These are phyloP conservation scores for Bombylius major DNA, from an alignment of 2,888 invertebrate genomes.

Conservation along the genomic window DNA sequence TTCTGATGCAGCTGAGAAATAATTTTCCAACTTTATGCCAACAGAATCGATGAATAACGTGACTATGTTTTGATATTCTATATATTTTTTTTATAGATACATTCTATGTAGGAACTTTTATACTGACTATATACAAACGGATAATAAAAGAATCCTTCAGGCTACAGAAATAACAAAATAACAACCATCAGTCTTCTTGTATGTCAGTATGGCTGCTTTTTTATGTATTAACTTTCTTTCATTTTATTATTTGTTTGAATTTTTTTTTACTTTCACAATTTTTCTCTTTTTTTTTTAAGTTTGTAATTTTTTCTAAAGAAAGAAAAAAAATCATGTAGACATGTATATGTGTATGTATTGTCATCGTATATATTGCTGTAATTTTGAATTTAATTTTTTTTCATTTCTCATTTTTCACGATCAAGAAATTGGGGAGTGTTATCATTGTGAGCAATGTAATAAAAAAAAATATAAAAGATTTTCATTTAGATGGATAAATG, in stretches of 20 bases:
- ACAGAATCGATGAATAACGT: constrained; percentile 2
- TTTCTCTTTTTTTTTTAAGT: no score
- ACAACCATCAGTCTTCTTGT: neutral
- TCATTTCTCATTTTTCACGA: neutral
- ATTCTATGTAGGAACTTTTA: no score
- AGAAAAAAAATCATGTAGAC: no score
- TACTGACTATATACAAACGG: neutral
- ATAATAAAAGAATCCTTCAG: neutral
- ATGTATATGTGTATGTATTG: no score
- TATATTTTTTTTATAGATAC: no score
- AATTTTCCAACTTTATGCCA: constrained; percentile 8
- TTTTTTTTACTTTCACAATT: no score
- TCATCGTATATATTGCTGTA: no score
- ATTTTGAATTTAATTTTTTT: no score
- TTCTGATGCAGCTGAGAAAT: neutral
- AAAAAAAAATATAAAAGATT: neutral
- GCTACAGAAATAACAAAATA: neutral
- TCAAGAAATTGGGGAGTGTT: neutral
- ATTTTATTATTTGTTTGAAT: no score
- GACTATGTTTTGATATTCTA: neutral
- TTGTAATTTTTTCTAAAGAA: no score
- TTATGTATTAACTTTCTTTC: neutral
- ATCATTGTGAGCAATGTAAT: neutral
- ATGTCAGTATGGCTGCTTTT: neutral
- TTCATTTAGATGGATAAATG: no score